Evolutionary conservation across 2,113 vertebrate genomes (phyloP), one percentile per base, ranked within the genome.

Genomic region (Baryphthengus martii): DNA sequence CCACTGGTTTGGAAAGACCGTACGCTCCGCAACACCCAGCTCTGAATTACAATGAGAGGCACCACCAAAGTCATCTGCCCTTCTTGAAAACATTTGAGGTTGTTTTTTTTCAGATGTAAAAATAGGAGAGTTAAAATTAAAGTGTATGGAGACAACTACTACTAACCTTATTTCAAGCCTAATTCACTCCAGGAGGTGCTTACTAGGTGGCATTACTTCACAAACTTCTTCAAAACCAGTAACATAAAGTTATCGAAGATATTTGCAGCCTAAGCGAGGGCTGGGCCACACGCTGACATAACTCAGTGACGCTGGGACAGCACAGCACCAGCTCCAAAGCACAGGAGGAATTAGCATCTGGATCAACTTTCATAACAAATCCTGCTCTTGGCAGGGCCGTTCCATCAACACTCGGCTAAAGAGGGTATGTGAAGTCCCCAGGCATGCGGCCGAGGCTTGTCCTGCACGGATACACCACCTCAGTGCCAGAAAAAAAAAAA

Each of bases 201-300:
- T 19, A 4, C 5, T 10, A 28, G 24, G 35, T 26, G 35, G 21
- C 33, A 31, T 33, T 18, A 5, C 62, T n/a, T 44, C n/a, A 62
- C 10, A 40, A 2, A 6, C 4, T 26, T 49, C 31, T 20, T 42
- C 35, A 25, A 33, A 71, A 37, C 25, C 35, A 37, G 9, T 3
- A 20, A 67, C 1, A 1, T 3, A 1, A 52, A 55, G 16, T 33
- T 33, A 40, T 3, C 2, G 2, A 17, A 79, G 35, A 26, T 18
- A 49, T 12, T 4, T 42, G n/a, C 49, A 50, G 33, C 20, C 37
- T 35, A 13, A 10, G 2, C 0, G 0, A 49, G 37, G 28, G 24
- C 29, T 55, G n/a, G 55, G n/a, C 40, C 58, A 4, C 1, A 7
- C 7, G 7, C 12, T 44, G 72, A 29, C 12, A 1, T 14, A 72